Percentiles rank a stretch among this genome's conserved stretches.
Evolutionary conservation across 2,888 invertebrate genomes (phyloP).

Genomic region (Anagyrus pseudococci): DNA sequence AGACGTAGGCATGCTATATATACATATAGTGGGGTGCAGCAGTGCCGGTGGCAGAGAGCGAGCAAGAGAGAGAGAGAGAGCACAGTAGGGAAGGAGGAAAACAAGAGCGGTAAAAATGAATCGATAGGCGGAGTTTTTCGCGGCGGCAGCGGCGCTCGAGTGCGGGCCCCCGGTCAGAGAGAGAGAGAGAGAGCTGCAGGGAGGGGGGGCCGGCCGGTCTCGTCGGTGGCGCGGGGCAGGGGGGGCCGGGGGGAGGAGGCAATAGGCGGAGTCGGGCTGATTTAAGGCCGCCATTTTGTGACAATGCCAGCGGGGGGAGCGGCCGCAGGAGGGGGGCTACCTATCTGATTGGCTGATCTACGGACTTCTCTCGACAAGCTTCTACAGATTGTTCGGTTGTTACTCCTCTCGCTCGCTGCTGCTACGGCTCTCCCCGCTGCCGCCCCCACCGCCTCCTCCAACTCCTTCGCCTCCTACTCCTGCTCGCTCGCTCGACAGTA

Average conservation of each 20-base stretch:
- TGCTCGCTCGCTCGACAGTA: too few relatives aligned
- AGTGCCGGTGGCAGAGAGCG: too few relatives aligned
- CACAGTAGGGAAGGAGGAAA: conserved; percentile 43
- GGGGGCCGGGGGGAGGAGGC: conserved; percentile 42
- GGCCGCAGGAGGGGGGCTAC: conserved; percentile 54
- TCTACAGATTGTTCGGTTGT: conserved; percentile 61
- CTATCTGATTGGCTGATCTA: conserved; percentile 62
- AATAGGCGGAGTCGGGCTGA: conserved; percentile 61
- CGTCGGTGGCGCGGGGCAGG: not conserved
- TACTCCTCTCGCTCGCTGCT: conserved; percentile 46
- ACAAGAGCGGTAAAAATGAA: conserved; percentile 60
- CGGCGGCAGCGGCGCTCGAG: conserved; percentile 46
- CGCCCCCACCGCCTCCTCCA: too few relatives aligned
- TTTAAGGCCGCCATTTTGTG: conserved; percentile 63
- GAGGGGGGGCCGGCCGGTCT: too few relatives aligned
- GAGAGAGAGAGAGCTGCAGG: conserved; percentile 33
- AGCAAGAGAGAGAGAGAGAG: not conserved
- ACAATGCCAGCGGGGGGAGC: conserved; percentile 47
- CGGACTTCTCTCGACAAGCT: conserved; percentile 54
- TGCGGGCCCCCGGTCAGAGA: conserved; percentile 40
- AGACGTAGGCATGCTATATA: too few relatives aligned
- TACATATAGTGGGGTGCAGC: too few relatives aligned
- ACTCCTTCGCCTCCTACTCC: too few relatives aligned
- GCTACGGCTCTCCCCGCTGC: conserved; percentile 45
- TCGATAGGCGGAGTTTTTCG: conserved; percentile 63